A percentile compares a stretch with the other conserved stretches of the same genome.
Conservation (phyloP, 1,140 invertebrate species). For the Nautilus pompilius region DNA sequence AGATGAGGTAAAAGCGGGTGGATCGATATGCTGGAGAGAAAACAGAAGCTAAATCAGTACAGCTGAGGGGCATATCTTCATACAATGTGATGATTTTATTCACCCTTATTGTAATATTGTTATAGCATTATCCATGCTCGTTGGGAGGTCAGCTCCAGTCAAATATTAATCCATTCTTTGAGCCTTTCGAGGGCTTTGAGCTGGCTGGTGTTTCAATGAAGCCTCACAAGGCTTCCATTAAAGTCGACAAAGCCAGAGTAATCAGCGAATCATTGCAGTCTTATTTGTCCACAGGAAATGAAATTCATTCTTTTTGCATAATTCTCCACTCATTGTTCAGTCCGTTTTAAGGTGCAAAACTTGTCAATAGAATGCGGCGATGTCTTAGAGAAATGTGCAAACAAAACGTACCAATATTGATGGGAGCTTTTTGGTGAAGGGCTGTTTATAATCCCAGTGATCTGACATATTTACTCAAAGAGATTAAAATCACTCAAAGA, state of each 20-base stretch:
- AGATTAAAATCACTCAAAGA: background rate
- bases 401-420: too few relatives aligned
- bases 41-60: background rate
- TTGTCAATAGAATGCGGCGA: too few relatives aligned
- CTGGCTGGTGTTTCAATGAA: background rate
- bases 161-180: background rate
- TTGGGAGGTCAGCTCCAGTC: background rate
- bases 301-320: background rate
- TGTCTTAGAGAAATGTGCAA: too few relatives aligned
- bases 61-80: background rate
- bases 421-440: background rate
- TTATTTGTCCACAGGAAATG: background rate
- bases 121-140: background rate
- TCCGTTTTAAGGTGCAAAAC: too few relatives aligned
- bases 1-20: too few relatives aligned
- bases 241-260: background rate
- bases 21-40: background rate
- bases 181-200: background rate
- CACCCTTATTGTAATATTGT: background rate
- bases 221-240: background rate
- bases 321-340: too few relatives aligned
- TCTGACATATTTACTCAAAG: background rate
- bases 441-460: background rate
- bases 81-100: background rate
- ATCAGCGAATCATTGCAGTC: background rate